Percentiles rank a stretch among this genome's conserved stretches.
These are phyloP conservation scores for Blennius ocellaris DNA, from an alignment of 2,113 vertebrate genomes.

Conservation along the genomic window DNA sequence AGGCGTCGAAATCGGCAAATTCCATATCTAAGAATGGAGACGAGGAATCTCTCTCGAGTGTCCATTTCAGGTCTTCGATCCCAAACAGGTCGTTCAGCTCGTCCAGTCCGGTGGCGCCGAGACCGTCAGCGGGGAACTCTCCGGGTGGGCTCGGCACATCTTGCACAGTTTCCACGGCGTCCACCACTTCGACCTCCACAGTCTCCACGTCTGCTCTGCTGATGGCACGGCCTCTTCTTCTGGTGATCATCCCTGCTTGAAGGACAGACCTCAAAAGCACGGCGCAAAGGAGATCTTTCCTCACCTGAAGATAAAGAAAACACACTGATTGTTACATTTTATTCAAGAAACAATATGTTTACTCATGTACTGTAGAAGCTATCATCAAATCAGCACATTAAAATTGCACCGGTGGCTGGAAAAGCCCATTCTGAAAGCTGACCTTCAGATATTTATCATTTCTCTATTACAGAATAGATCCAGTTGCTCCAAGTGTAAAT, in stretches of 20 bases:
- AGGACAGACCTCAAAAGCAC: neutral
- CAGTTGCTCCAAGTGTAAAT: too few relatives aligned
- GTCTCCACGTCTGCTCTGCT: slow-evolving; percentile 34
- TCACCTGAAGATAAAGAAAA: slow-evolving; percentile 32
- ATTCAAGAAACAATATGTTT: too few relatives aligned
- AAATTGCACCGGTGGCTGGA: too few relatives aligned
- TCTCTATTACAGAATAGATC: too few relatives aligned
- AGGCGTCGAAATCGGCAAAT: slow-evolving; percentile 31
- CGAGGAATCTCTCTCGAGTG: slow-evolving; percentile 54
- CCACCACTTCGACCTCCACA: slow-evolving; percentile 46
- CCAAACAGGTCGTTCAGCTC: slow-evolving; percentile 78
- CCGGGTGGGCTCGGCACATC: slow-evolving; percentile 21
- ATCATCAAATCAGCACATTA: neutral
- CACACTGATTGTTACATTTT: neutral
- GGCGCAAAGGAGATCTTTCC: neutral
- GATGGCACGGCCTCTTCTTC: slow-evolving; percentile 73
- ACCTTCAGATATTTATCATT: too few relatives aligned
- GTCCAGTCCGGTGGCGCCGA: slow-evolving; percentile 51
- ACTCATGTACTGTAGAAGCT: neutral
- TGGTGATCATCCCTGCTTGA: slow-evolving; percentile 79
- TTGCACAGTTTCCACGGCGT: slow-evolving; percentile 35
- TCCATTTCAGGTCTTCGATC: slow-evolving; percentile 76
- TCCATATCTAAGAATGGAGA: slow-evolving; percentile 62
- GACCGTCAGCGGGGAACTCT: slow-evolving; percentile 38
- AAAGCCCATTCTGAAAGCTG: too few relatives aligned